Evolutionary conservation across 37 sponge, comb jelly and placozoan genomes (phyloP).

Genomic region (Trichoplax adhaerens): DNA sequence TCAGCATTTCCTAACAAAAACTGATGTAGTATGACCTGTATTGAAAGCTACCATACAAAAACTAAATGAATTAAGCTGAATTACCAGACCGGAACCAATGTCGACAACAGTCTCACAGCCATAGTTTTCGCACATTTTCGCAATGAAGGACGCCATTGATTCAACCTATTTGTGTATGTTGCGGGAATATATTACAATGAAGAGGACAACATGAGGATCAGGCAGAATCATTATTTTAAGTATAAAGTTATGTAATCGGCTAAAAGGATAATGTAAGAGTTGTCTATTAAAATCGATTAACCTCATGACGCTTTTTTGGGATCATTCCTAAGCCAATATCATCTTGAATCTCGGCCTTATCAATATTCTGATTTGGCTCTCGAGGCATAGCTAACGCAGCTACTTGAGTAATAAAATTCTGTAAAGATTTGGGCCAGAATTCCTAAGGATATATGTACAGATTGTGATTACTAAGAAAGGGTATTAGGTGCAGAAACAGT

Average conservation of each 20-base stretch:
- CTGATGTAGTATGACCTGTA: background rate
- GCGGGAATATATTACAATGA: too few relatives aligned
- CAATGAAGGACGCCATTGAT: slow-evolving; percentile 28
- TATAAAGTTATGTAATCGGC: background rate
- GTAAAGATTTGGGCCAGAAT: slow-evolving; percentile 17
- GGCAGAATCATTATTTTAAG: background rate
- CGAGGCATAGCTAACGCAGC: too few relatives aligned
- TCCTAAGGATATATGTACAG: background rate
- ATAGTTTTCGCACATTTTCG: slow-evolving; percentile 7
- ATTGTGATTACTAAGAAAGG: background rate
- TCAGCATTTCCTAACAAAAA: too few relatives aligned
- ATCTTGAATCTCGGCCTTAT: background rate
- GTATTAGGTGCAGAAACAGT: too few relatives aligned
- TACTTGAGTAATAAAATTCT: background rate
- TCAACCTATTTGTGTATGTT: slow-evolving; percentile 12
- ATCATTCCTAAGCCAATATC: slow-evolving; percentile 11
- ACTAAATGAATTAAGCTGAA: background rate
- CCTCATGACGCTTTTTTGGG: slow-evolving; percentile 45
- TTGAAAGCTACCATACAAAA: background rate
- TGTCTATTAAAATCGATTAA: background rate
- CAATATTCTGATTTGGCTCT: too few relatives aligned
- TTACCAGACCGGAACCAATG: slow-evolving; percentile 55
- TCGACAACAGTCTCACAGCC: slow-evolving; percentile 30
- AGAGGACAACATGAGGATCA: too few relatives aligned
- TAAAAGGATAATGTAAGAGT: background rate